These are phyloP conservation scores for Cactoblastis cactorum DNA, from an alignment of 2,888 invertebrate species.

Conservation along the genomic window DNA sequence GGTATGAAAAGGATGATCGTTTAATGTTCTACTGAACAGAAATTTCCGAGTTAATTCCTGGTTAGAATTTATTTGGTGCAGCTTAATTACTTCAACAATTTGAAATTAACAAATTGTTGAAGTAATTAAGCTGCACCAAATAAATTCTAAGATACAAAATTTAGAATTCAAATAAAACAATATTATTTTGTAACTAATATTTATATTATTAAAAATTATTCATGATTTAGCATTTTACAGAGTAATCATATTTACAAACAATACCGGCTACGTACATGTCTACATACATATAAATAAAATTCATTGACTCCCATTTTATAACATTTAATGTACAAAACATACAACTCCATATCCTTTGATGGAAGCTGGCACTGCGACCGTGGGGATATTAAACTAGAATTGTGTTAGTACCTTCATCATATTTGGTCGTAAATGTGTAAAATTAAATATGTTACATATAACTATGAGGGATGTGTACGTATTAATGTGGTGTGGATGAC, in stretches of 20 bases:
- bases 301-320: slow-evolving; percentile 74
- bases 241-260: slow-evolving; percentile 76
- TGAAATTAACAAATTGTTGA: too few relatives aligned
- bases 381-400: slow-evolving; percentile 17
- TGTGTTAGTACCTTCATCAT: slow-evolving; percentile 11
- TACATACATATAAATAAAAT: slow-evolving; percentile 77
- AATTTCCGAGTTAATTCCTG: too few relatives aligned
- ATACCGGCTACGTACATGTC: slow-evolving; percentile 71
- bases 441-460: slow-evolving; percentile 19
- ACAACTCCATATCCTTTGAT: slow-evolving; percentile 44
- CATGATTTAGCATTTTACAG: slow-evolving; percentile 78
- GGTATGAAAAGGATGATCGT: too few relatives aligned
- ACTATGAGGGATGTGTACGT: slow-evolving; percentile 16
- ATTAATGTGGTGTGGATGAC: background rate
- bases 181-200: slow-evolving; percentile 71
- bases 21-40: too few relatives aligned
- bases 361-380: slow-evolving; percentile 49
- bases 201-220: slow-evolving; percentile 77
- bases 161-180: slow-evolving; percentile 69
- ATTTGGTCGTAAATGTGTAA: slow-evolving; percentile 13
- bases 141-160: too few relatives aligned
- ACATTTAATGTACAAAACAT: slow-evolving; percentile 67
- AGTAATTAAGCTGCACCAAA: too few relatives aligned
- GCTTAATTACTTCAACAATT: too few relatives aligned
- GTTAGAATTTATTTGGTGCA: too few relatives aligned